Conservation (phyloP, 2,797 vertebrate species). For the Gymnopithys bicolor region DNA sequence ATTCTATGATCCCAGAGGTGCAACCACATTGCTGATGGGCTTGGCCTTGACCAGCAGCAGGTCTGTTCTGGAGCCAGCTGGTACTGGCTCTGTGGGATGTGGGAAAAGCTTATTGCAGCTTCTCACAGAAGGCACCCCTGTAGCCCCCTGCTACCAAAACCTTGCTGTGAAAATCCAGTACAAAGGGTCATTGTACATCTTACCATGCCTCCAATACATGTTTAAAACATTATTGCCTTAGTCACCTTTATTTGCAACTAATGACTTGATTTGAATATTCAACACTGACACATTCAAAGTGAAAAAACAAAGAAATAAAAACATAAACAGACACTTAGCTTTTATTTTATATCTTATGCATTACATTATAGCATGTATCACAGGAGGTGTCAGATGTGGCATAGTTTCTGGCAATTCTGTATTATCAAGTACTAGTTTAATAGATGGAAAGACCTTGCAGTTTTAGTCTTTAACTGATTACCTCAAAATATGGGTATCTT, state of each 20-base stretch:
- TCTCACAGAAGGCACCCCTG: background rate
- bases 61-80: background rate
- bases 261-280: background rate
- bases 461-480: background rate
- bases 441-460: background rate
- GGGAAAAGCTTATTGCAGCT: background rate
- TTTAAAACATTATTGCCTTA: background rate
- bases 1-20: background rate
- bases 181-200: background rate
- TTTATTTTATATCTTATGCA: background rate
- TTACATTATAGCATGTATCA: background rate
- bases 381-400: background rate
- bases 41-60: rapidly evolving
- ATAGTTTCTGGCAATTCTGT: background rate
- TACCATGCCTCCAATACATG: background rate
- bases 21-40: too few relatives aligned
- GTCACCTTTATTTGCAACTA: background rate
- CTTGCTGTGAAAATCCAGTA: background rate
- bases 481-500: background rate
- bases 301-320: background rate
- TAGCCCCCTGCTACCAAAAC: background rate
- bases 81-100: rapidly evolving
- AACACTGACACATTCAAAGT: background rate
- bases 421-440: background rate
- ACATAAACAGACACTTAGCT: background rate